phyloP scores from a whole-genome alignment of 2,113 vertebrate genomes.

The Hippocampus abdominalis region DNA sequence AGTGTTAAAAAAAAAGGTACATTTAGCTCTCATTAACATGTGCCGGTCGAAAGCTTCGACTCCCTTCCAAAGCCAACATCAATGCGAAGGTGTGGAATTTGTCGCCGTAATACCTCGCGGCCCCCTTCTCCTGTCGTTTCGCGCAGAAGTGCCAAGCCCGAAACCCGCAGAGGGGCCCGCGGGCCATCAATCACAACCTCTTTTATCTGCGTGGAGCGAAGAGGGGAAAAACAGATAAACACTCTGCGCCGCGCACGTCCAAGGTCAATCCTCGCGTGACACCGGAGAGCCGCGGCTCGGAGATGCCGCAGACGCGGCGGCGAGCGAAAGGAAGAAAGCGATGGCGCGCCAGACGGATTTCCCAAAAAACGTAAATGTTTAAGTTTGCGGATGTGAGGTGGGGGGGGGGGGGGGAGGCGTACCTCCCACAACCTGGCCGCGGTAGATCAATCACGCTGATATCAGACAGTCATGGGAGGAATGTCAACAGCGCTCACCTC shows the following conservation, averaged over 20 bases:
- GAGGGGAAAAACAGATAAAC: constrained; percentile 64
- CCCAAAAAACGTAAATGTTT: constrained; percentile 59
- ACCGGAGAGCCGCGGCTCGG: constrained; percentile 28
- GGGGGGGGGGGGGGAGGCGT: constrained; percentile 26
- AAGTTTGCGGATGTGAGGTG: constrained; percentile 44
- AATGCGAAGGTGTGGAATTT: constrained; percentile 65
- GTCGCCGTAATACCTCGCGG: constrained; percentile 51
- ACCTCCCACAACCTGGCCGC: constrained; percentile 46
- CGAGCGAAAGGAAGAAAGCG: constrained; percentile 24
- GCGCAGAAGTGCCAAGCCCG: constrained; percentile 52
- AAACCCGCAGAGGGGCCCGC: constrained; percentile 33
- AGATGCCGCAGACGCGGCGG: constrained; percentile 50
- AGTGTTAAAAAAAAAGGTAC: constrained; percentile 27
- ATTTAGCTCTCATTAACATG: constrained; percentile 17
- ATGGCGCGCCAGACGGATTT: not conserved
- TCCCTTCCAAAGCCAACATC: constrained; percentile 28
- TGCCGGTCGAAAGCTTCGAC: constrained; percentile 23
- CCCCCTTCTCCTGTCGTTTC: constrained; percentile 52
- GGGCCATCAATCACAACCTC: constrained; percentile 51
- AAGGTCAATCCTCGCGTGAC: constrained; percentile 59
- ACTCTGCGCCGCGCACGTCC: constrained; percentile 40
- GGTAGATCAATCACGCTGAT: constrained; percentile 63
- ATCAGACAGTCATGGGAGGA: constrained; percentile 67
- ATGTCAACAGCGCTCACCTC: constrained; percentile 68
- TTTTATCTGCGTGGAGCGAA: constrained; percentile 60